phyloP scores from a whole-genome alignment of 2,888 invertebrate species.

The Neoascia interrupta region DNA sequence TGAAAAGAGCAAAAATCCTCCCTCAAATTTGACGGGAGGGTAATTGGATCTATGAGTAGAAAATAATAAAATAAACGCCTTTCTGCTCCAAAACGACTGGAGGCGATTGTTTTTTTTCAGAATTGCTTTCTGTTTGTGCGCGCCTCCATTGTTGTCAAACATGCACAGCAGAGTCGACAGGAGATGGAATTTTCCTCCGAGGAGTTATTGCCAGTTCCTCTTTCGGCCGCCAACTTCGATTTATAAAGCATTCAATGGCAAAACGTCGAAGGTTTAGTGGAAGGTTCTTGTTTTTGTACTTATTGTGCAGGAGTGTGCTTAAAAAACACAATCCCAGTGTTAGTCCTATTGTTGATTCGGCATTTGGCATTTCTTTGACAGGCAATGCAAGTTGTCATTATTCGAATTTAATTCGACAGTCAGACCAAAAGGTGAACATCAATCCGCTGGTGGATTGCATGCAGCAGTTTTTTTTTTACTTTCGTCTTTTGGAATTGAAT shows the following conservation, averaged over 20 bases:
- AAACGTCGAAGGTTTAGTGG: slow-evolving; percentile 18
- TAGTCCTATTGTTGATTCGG: slow-evolving; percentile 59
- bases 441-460: too few relatives aligned
- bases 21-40: slow-evolving; percentile 1
- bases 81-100: slow-evolving; percentile 15
- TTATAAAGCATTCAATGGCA: slow-evolving; percentile 20
- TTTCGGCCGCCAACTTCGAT: slow-evolving; percentile 5
- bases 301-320: slow-evolving; percentile 28
- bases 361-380: slow-evolving; percentile 38
- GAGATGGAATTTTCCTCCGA: slow-evolving; percentile 38
- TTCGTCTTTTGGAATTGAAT: too few relatives aligned
- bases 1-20: slow-evolving; percentile 14
- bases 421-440: slow-evolving; percentile 45
- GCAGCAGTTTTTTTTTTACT: too few relatives aligned
- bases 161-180: slow-evolving; percentile 44
- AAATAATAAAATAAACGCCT: slow-evolving; percentile 45
- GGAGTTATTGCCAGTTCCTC: slow-evolving; percentile 41
- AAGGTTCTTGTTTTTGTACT: background rate
- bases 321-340: slow-evolving; percentile 54
- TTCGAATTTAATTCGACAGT: slow-evolving; percentile 53
- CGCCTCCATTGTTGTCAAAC: slow-evolving; percentile 55
- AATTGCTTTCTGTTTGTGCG: slow-evolving; percentile 13
- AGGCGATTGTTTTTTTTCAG: slow-evolving; percentile 6
- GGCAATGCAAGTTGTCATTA: slow-evolving; percentile 36
- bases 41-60: slow-evolving; percentile 43